Percentiles rank a stretch among this genome's conserved stretches.
These are phyloP conservation scores for Vicugna pacos DNA, from an alignment of 2,113 vertebrate genomes.

Conservation along the genomic window DNA sequence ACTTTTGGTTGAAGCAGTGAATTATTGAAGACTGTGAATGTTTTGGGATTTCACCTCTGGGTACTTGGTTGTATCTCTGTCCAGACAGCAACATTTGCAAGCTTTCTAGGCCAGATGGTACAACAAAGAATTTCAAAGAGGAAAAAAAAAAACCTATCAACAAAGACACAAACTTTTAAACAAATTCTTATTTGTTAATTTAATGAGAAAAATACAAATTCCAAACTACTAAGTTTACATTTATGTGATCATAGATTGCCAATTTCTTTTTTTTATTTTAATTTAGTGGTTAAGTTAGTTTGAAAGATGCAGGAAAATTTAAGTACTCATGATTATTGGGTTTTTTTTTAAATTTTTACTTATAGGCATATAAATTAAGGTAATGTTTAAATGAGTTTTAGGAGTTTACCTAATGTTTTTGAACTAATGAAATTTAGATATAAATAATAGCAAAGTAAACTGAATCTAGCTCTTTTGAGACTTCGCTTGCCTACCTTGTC, in stretches of 20 bases:
- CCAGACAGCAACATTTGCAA: neutral
- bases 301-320: neutral
- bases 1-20: neutral
- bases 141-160: neutral
- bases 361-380: neutral
- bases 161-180: constrained; percentile 25
- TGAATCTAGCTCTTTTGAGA: neutral
- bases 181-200: neutral
- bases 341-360: neutral
- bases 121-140: constrained; percentile 58
- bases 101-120: neutral
- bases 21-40: constrained; percentile 53
- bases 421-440: constrained; percentile 11
- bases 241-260: constrained; percentile 2
- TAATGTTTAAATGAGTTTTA: neutral
- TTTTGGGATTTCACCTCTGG: constrained; percentile 15
- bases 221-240: neutral
- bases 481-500: neutral
- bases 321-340: neutral
- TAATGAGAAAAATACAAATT: constrained; percentile 47
- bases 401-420: neutral
- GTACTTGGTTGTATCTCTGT: neutral
- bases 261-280: neutral
- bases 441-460: neutral
- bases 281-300: neutral